These are phyloP conservation scores for Conger conger DNA, from an alignment of 2,113 vertebrate genomes.

Conservation along the genomic window DNA sequence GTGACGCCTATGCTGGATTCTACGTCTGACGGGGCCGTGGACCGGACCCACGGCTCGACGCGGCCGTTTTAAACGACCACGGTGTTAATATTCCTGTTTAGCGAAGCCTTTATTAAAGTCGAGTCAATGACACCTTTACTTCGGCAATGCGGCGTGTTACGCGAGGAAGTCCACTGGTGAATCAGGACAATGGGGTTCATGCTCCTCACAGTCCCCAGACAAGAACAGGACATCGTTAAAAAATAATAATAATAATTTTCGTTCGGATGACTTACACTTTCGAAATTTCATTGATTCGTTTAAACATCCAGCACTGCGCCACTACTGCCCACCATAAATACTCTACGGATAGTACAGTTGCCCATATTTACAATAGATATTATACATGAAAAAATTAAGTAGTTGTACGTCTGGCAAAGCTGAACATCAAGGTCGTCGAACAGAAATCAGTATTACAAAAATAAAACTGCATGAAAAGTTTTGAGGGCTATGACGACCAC, in stretches of 20 bases:
- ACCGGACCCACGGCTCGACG: not conserved
- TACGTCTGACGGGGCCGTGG: not conserved
- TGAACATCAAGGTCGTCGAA: slow-evolving; percentile 13
- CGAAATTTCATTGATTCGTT: not conserved
- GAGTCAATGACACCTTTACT: not conserved
- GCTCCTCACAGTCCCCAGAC: not conserved
- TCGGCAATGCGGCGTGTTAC: not conserved
- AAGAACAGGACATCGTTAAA: not conserved
- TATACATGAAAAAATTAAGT: not conserved
- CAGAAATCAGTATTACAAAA: not conserved
- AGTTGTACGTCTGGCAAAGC: not conserved
- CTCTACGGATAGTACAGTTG: slow-evolving; percentile 10
- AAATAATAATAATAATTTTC: too few species aligned
- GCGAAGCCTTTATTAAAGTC: not conserved
- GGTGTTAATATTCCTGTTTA: not conserved
- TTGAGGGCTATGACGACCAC: not conserved
- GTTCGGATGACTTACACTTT: not conserved
- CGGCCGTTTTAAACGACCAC: not conserved
- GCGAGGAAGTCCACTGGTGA: not conserved
- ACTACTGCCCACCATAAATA: not conserved
- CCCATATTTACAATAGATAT: slow-evolving; percentile 26
- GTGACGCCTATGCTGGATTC: slow-evolving; percentile 16
- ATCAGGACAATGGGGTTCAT: not conserved
- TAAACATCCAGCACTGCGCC: slow-evolving; percentile 2
- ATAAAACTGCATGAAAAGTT: not conserved